phyloP scores from a whole-genome alignment of 2,113 vertebrate species.

The Dasypus novemcinctus region DNA sequence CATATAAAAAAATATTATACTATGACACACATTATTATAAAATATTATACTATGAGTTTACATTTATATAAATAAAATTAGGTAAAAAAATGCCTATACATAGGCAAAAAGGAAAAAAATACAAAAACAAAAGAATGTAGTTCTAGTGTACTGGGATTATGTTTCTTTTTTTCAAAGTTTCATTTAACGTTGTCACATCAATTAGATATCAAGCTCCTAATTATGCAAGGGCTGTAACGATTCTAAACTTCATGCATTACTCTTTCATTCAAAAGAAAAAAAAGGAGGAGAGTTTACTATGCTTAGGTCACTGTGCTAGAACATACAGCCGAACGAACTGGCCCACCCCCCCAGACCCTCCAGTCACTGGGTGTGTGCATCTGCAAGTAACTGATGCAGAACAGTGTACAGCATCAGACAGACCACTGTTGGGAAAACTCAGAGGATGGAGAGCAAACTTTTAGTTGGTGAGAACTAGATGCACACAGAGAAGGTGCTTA shows the following conservation, averaged over 20 bases:
- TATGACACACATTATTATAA: not conserved
- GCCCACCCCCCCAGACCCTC: not conserved
- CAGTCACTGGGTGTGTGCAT: not conserved
- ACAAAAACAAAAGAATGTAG: not conserved
- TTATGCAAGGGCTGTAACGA: not conserved
- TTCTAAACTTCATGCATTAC: not conserved
- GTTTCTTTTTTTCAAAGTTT: not conserved
- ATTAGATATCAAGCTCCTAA: not conserved
- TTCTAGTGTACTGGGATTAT: not conserved
- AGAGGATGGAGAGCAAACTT: not conserved
- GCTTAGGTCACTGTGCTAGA: no score
- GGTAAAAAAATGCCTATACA: not conserved
- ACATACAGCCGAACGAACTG: not conserved
- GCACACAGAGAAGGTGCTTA: not conserved
- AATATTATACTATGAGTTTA: not conserved
- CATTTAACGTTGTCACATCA: not conserved
- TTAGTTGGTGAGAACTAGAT: not conserved
- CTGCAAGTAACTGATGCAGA: not conserved
- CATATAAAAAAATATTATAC: not conserved
- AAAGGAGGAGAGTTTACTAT: not conserved
- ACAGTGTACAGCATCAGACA: rapidly evolving
- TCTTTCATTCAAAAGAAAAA: not conserved
- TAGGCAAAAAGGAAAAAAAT: not conserved
- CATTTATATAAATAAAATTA: not conserved
- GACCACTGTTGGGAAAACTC: not conserved